Evolutionary conservation across 2,888 invertebrate genomes (phyloP), one percentile per base, ranked within the genome.

Genomic region (Brenthis daphne): DNA sequence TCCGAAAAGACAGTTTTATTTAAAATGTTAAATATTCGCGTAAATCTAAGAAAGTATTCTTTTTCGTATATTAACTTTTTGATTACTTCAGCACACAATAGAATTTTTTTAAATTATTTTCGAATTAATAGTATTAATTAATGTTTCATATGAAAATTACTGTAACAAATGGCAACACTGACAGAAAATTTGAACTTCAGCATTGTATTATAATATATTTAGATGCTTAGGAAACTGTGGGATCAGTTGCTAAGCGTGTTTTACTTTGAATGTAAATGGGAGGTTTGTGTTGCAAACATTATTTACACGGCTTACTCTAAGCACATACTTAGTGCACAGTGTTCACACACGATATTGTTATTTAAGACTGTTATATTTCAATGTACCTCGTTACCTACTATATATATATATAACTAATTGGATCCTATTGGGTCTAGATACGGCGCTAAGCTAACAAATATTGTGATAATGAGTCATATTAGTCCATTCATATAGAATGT

Each of bases 191-290:
- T 16, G 14, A 24, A 54, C 43, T 4, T 14, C 20, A 20, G 37
- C n/a, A 20, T 37, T 51, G 53, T 6, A 63, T 53, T 50, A 63
- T 11, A 61, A 63, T 11, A 61, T 63, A 53, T 63, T 53, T 20
- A 53, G 16, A 24, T 63, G 43, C 8, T 53, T 63, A 53, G 53
- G 20, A 63, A 43, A 43, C 53, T 63, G 57, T 37, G 57, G 67
- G 61, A 63, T 67, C 67, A 63, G 61, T 56, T 51, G 63, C 37
- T 63, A 61, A 63, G 67, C 61, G 51, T 63, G 67, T 67, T 67
- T 67, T 53, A 67, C 67, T 67, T 63, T 61, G 63, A 67, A 67
- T 61, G 55, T 48, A 67, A 67, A 67, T 67, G 67, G 67, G 67
- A 51, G 24, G 67, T 67, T 67, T 67, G 67, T 67, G 56, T 63